Evolutionary conservation across 2,113 vertebrate genomes (phyloP).

Genomic region (Tupaia tana): DNA sequence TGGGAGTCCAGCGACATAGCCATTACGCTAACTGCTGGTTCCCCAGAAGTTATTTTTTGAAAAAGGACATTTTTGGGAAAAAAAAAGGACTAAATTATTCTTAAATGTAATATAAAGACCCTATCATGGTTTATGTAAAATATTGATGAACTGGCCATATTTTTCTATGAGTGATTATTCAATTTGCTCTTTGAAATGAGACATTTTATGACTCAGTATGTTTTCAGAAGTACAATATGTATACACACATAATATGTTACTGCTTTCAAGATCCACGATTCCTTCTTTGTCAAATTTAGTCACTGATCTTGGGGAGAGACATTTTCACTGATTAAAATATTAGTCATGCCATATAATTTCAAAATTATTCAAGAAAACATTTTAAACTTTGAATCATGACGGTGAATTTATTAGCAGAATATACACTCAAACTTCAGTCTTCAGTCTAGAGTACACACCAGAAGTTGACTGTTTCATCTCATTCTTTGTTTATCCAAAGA

Average conservation of each 20-base stretch:
- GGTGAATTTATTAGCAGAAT: background rate
- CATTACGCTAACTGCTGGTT: too few relatives aligned
- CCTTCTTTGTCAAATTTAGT: background rate
- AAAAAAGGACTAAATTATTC: background rate
- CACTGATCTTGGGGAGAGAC: background rate
- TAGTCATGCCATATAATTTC: background rate
- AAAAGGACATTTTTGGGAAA: background rate
- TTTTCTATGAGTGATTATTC: background rate
- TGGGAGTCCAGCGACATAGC: too few relatives aligned
- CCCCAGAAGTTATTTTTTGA: too few relatives aligned
- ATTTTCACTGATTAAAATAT: slow-evolving; percentile 9
- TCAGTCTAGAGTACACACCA: background rate
- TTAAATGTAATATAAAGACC: background rate
- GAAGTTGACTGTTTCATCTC: background rate
- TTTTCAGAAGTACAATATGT: background rate
- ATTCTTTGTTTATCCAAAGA: background rate
- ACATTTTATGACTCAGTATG: background rate
- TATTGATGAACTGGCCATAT: background rate
- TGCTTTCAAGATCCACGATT: background rate
- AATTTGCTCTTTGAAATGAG: background rate
- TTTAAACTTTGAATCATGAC: background rate
- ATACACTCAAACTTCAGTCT: background rate
- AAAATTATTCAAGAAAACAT: background rate
- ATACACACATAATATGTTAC: background rate
- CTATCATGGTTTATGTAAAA: background rate